phyloP scores from a whole-genome alignment of 2,797 vertebrate species.

The Etheostoma nigrum region DNA sequence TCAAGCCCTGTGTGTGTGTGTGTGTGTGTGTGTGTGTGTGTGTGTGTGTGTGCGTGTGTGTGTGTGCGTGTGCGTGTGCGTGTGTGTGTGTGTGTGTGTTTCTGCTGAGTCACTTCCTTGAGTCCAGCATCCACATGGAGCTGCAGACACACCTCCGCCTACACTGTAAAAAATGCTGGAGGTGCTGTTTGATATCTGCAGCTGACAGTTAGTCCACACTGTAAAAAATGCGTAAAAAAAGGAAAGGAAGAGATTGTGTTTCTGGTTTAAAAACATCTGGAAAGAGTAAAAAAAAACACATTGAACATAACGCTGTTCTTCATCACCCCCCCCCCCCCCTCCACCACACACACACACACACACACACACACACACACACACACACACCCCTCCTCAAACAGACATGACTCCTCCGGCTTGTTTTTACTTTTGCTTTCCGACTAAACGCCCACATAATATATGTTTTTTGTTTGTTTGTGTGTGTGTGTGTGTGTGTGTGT shows the following conservation, averaged over 20 bases:
- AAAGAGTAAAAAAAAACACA: constrained; percentile 2
- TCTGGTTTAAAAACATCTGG: constrained; percentile 10
- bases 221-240: not conserved
- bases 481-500: too few species aligned
- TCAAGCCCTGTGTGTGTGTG: not conserved
- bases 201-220: not conserved
- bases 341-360: too few species aligned
- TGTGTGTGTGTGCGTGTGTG: constrained; percentile 9
- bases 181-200: too few species aligned
- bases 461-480: not conserved
- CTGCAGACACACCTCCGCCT: not conserved
- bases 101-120: constrained; percentile 41
- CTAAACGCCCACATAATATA: not conserved
- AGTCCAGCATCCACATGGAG: not conserved
- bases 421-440: constrained; percentile 40
- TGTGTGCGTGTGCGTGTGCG: constrained; percentile 16
- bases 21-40: not conserved
- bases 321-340: not conserved
- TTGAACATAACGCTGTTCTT: too few species aligned
- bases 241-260: not conserved
- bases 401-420: not conserved
- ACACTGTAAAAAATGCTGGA: not conserved
- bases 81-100: constrained; percentile 11
- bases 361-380: too few species aligned
- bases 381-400: not conserved